Evolutionary conservation across 1,140 invertebrate species (phyloP).

Genomic region (Drosophila rhopaloa): DNA sequence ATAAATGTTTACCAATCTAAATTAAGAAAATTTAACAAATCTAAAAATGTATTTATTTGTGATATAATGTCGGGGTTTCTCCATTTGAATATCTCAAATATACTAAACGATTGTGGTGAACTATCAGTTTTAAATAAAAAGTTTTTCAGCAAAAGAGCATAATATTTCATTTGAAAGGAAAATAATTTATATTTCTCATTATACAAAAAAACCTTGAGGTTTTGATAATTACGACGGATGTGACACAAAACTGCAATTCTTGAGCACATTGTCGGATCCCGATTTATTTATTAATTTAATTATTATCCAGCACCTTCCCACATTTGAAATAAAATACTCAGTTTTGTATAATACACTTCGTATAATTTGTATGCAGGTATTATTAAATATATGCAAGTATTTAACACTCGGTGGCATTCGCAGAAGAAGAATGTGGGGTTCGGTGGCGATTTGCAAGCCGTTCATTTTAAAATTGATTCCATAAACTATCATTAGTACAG

Average conservation of each 20-base stretch:
- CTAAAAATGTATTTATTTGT: no score
- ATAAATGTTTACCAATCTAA: no score
- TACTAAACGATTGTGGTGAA: no score
- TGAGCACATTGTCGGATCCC: neutral
- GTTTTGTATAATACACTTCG: conserved; percentile 35
- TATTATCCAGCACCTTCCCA: neutral
- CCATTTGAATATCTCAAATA: no score
- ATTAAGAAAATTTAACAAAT: no score
- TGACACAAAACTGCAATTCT: neutral
- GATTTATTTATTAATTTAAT: neutral
- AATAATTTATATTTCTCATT: no score
- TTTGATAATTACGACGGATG: no score
- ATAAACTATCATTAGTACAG: conserved; percentile 6
- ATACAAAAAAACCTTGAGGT: no score
- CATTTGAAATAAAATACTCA: neutral
- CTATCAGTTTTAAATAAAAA: no score
- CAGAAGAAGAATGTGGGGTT: conserved; percentile 13
- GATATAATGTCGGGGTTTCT: no score
- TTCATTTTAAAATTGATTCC: conserved; percentile 12
- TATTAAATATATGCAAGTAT: conserved; percentile 33
- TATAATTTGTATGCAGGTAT: conserved; percentile 44
- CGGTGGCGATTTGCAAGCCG: neutral
- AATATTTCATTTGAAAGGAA: no score
- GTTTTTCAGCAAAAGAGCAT: no score
- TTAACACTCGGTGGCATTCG: conserved; percentile 23